Evolutionary conservation across 2,113 vertebrate species (phyloP), one percentile per base, ranked within the genome.

Genomic region (Mandrillus leucophaeus): DNA sequence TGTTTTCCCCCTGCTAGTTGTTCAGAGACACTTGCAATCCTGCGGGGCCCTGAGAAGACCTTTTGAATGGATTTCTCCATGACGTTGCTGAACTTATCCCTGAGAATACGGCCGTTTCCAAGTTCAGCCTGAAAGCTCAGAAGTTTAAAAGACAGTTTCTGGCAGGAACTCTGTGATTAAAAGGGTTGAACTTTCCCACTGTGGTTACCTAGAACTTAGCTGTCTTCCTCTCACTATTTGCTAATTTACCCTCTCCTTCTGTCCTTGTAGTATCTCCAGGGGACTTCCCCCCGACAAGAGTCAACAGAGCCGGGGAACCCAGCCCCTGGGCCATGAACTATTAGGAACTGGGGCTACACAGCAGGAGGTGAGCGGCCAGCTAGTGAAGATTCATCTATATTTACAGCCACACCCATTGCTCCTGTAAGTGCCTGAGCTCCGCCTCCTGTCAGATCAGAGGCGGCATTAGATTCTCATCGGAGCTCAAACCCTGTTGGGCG

Each of bases 111-210:
- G 11, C 20, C 32, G 38, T 61, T 96, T 96, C 59, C 48, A 76
- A 90, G 38, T 78, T 61, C 73, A 92, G 27, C 40, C 92, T 88
- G 64, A 96, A 91, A 82, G 52, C 23, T 90, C 66, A 61, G 76
- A 43, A 82, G 76, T 59, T 97, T 70, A 95, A 88, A 82, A 64
- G 80, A 70, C 22, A 57, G 3, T 85, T 93, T 52, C 57, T 23
- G 13, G 20, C 3, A 57, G 83, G 35, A 95, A 22, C 20, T 87
- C 68, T 76, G 43, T 79, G 83, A 94, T 79, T n/a, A 57, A 83
- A 88, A 84, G 38, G n/a, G 27, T 18, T 88, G 70, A 81, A 27
- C 40, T 45, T 52, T 70, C 70, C 64, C 70, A 61, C 43, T n/a
- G 40, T 55, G 55, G 23, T 78, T 52, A 23, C 64, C 61, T 64